These are phyloP conservation scores for Champsocephalus gunnari DNA, from an alignment of 2,797 vertebrate genomes.

Conservation along the genomic window DNA sequence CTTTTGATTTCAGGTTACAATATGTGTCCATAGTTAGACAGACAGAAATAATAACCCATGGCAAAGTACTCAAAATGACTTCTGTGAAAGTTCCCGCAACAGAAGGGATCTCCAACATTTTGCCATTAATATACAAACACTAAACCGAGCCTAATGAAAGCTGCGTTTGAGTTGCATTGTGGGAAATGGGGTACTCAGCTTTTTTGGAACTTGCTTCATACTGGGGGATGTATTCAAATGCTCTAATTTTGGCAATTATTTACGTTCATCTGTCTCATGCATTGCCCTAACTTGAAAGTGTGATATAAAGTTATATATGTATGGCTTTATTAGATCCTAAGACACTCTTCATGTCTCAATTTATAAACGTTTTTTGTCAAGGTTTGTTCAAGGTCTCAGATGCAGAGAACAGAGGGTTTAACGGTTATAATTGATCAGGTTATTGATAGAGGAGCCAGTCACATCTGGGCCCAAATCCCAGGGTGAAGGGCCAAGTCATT, in stretches of 20 bases:
- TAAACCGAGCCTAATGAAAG: no score
- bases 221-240: no score
- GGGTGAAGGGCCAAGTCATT: constrained; percentile 60
- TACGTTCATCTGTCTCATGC: neutral
- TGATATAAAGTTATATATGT: neutral
- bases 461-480: constrained; percentile 68
- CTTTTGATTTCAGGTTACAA: no score
- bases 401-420: constrained; percentile 28
- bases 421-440: constrained; percentile 56
- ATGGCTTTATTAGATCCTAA: neutral
- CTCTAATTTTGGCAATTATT: neutral
- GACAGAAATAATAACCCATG: no score
- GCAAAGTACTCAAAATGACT: no score
- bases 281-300: neutral
- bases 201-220: neutral
- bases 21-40: no score
- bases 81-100: no score
- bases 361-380: neutral
- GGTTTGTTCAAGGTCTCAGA: neutral
- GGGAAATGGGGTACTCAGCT: neutral
- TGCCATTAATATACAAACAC: no score
- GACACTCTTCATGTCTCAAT: neutral
- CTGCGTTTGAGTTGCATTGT: neutral
- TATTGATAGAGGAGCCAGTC: constrained; percentile 67
- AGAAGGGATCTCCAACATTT: no score